Conservation (phyloP, 1,140 invertebrate species). For the Phymastichus coffea region DNA sequence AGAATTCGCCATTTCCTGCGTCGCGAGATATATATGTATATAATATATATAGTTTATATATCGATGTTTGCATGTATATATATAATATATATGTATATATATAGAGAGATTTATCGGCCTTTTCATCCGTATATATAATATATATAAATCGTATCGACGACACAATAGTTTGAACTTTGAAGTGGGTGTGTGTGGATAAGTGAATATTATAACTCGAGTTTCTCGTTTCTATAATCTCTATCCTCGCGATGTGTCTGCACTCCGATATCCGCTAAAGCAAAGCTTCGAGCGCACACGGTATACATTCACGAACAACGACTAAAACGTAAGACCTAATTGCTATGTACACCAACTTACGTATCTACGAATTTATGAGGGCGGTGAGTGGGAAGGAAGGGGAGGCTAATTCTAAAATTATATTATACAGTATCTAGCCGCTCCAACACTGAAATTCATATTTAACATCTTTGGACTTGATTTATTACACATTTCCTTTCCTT, state of each 20-base stretch:
- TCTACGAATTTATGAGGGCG: conserved; percentile 34
- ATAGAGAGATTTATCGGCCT: conserved; percentile 7
- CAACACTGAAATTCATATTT: conserved; percentile 48
- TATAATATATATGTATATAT: conserved; percentile 14
- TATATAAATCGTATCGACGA: conserved; percentile 23
- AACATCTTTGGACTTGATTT: conserved; percentile 59
- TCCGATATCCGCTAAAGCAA: background rate
- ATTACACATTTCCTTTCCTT: conserved; percentile 53
- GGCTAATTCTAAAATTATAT: conserved; percentile 54
- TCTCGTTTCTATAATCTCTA: conserved; percentile 12
- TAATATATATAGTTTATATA: conserved; percentile 11
- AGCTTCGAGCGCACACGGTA: conserved; percentile 1
- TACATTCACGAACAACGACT: conserved; percentile 26
- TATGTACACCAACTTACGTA: conserved; percentile 54
- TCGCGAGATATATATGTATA: conserved; percentile 13
- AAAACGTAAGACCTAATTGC: conserved; percentile 38
- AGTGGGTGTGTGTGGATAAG: conserved; percentile 27
- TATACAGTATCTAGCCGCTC: conserved; percentile 50
- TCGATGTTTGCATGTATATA: conserved; percentile 5
- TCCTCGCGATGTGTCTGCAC: background rate
- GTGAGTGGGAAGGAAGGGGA: conserved; percentile 23
- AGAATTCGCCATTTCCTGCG: conserved; percentile 15
- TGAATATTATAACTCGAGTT: conserved; percentile 19
- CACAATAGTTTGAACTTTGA: conserved; percentile 29
- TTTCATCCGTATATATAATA: conserved; percentile 18